Conservation (phyloP, 1,140 invertebrate species). For the Nymphalis io region DNA sequence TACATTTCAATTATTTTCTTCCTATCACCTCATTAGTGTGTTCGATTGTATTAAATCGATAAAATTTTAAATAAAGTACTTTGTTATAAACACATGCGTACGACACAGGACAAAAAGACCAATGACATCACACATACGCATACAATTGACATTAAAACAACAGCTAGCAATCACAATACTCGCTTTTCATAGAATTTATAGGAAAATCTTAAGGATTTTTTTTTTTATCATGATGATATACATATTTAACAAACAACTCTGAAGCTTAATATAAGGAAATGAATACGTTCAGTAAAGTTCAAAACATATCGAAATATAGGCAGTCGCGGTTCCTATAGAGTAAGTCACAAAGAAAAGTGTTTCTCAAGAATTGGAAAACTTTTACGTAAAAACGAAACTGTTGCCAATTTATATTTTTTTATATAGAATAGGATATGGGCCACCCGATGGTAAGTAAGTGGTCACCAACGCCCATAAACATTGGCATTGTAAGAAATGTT, state of each 20-base stretch:
- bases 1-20: not conserved
- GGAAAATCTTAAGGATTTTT: not conserved
- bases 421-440: too few species aligned
- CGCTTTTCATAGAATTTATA: too few species aligned
- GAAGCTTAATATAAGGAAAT: too few species aligned
- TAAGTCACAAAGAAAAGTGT: too few species aligned
- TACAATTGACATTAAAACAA: conserved; percentile 13
- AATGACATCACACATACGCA: conserved; percentile 33
- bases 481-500: too few species aligned
- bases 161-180: not conserved
- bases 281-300: too few species aligned
- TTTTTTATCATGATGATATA: not conserved
- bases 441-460: too few species aligned
- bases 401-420: too few species aligned
- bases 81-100: conserved; percentile 30
- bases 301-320: not conserved
- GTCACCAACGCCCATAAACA: too few species aligned
- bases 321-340: too few species aligned
- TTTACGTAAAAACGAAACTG: too few species aligned
- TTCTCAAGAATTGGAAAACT: too few species aligned
- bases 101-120: conserved; percentile 27
- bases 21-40: conserved; percentile 27
- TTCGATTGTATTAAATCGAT: conserved; percentile 7
- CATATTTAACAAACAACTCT: not conserved
- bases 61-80: conserved; percentile 16